These are phyloP conservation scores for Sorex fumeus DNA, from an alignment of 2,113 vertebrate species.

Conservation along the genomic window DNA sequence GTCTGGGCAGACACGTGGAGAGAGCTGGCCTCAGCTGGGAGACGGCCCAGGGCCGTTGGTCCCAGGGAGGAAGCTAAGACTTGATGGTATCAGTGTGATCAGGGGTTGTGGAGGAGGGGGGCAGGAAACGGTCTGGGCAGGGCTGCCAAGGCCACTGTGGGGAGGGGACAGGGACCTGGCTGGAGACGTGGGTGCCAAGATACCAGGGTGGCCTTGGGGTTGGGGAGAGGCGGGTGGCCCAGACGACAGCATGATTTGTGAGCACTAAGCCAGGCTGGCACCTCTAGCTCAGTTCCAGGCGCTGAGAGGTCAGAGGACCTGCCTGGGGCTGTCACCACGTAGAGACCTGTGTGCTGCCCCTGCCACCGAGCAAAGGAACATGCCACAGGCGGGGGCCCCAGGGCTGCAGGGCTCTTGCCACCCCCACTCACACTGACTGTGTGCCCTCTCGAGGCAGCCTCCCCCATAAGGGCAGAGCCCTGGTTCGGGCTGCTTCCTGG, in stretches of 20 bases:
- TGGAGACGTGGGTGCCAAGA: background rate
- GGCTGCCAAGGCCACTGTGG: background rate
- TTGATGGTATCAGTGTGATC: background rate
- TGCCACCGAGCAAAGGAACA: accelerated
- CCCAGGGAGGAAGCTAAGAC: background rate
- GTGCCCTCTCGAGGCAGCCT: background rate
- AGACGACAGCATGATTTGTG: background rate
- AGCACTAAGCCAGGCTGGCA: background rate
- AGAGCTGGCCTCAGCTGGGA: too few relatives aligned
- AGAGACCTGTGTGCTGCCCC: background rate
- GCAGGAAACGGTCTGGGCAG: background rate
- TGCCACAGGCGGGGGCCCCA: background rate
- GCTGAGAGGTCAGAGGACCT: background rate
- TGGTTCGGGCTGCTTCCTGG: background rate
- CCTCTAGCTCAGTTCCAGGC: background rate
- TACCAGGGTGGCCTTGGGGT: background rate
- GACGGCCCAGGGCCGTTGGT: accelerated
- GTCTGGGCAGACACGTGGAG: too few relatives aligned
- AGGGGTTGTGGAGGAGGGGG: background rate
- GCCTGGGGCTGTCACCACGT: background rate
- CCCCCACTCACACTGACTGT: background rate
- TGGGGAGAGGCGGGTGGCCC: background rate
- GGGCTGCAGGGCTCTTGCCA: background rate
- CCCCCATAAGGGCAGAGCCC: background rate
- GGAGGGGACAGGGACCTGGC: background rate